These are phyloP conservation scores for Atta colombica DNA, from an alignment of 1,140 invertebrate genomes.

Conservation along the genomic window DNA sequence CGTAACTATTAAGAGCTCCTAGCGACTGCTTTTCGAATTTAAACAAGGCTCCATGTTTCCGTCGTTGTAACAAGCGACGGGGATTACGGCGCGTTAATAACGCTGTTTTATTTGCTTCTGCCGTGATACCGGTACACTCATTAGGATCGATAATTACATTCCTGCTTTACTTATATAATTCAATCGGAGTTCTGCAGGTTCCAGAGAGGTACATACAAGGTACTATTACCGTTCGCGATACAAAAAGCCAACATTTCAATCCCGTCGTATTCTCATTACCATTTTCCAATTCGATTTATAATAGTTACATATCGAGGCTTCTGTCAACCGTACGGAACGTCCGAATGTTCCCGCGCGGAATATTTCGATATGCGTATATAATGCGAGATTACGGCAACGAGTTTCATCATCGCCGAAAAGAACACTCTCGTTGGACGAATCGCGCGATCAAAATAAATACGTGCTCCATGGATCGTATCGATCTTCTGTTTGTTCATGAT, in stretches of 20 bases:
- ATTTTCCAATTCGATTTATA: conserved; percentile 38
- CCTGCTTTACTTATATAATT: conserved; percentile 38
- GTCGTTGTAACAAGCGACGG: conserved; percentile 22
- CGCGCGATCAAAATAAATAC: conserved; percentile 50
- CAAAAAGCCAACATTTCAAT: conserved; percentile 21
- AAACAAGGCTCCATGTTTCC: conserved; percentile 46
- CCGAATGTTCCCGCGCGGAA: neutral
- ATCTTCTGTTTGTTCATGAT: conserved; percentile 69
- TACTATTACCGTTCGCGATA: neutral
- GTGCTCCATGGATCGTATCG: conserved; percentile 35
- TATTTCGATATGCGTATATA: conserved; percentile 32
- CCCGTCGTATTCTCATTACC: conserved; percentile 36
- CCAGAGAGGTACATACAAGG: neutral
- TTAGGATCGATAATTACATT: conserved; percentile 59
- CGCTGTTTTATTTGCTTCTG: conserved; percentile 52
- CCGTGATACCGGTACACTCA: conserved; percentile 36
- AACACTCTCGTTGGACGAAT: neutral
- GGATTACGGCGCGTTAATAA: conserved; percentile 53
- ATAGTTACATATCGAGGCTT: conserved; percentile 34
- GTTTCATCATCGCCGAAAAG: conserved; percentile 37
- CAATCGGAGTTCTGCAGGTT: conserved; percentile 23
- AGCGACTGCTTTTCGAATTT: conserved; percentile 57
- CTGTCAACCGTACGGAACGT: conserved; percentile 12
- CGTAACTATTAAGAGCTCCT: conserved; percentile 58
- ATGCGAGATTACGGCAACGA: conserved; percentile 45